Conservation (phyloP, 1,140 invertebrate species). For the Atta cephalotes region DNA sequence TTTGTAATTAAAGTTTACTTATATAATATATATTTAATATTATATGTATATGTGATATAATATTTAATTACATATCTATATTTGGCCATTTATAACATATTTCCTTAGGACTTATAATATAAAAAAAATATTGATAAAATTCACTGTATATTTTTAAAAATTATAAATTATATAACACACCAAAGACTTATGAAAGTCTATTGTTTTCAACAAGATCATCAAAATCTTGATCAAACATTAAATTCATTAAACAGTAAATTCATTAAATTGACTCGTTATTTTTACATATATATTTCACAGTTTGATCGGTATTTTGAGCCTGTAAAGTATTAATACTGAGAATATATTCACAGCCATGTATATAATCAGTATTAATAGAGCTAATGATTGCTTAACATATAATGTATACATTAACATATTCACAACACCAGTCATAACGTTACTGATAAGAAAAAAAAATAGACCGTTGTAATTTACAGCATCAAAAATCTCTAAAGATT, state of each 20-base stretch:
- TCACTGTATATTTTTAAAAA: constrained; percentile 3
- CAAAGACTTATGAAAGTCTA: constrained; percentile 6
- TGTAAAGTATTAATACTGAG: constrained; percentile 79
- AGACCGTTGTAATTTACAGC: constrained; percentile 92
- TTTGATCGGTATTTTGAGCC: constrained; percentile 77
- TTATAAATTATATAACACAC: constrained; percentile 10
- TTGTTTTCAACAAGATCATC: neutral
- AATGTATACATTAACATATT: constrained; percentile 91
- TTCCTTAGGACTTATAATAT: neutral
- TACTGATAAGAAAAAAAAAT: constrained; percentile 92
- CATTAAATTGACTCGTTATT: constrained; percentile 27
- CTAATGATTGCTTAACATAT: constrained; percentile 82
- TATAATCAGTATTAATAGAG: constrained; percentile 87
- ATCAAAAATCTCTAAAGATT: constrained; percentile 88
- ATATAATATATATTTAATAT: neutral
- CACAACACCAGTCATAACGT: constrained; percentile 92
- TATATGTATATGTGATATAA: neutral
- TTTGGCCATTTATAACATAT: neutral
- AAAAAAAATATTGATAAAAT: neutral
- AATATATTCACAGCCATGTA: constrained; percentile 87
- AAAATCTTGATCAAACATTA: constrained; percentile 16
- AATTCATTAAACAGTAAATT: constrained; percentile 44
- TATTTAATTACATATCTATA: constrained; percentile 17
- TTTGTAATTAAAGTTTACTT: constrained; percentile 23
- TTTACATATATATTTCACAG: constrained; percentile 69